Conservation (phyloP, 2,113 vertebrate genomes). For the Pelusios castaneus region DNA sequence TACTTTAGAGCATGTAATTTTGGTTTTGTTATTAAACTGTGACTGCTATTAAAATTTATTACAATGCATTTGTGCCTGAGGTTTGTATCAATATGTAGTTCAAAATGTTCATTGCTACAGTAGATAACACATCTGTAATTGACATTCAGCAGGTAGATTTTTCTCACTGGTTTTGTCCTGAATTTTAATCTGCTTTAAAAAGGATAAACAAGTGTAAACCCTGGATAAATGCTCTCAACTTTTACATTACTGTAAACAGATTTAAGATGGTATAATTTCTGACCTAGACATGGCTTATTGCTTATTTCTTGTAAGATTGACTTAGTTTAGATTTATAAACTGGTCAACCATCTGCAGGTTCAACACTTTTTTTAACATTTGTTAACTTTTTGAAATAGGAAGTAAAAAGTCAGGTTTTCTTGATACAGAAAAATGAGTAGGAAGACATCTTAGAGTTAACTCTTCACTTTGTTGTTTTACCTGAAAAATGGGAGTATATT, state of each 20-base stretch:
- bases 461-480: background rate
- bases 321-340: fast-evolving
- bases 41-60: no score
- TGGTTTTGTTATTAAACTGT: background rate
- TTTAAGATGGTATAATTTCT: background rate
- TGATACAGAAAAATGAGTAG: background rate
- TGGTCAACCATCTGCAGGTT: background rate
- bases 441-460: background rate
- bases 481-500: background rate
- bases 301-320: no score
- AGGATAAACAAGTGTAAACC: no score
- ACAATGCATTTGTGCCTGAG: no score
- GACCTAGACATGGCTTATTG: background rate
- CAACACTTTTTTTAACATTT: background rate
- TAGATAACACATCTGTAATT: background rate
- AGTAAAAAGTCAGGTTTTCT: background rate
- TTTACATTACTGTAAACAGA: background rate
- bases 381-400: background rate
- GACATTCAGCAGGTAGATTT: no score
- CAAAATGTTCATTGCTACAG: background rate
- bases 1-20: background rate
- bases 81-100: background rate
- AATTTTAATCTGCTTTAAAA: no score
- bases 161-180: no score
- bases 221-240: no score